phyloP scores from a whole-genome alignment of 2,888 invertebrate genomes.

The Macroteleia sp. region DNA sequence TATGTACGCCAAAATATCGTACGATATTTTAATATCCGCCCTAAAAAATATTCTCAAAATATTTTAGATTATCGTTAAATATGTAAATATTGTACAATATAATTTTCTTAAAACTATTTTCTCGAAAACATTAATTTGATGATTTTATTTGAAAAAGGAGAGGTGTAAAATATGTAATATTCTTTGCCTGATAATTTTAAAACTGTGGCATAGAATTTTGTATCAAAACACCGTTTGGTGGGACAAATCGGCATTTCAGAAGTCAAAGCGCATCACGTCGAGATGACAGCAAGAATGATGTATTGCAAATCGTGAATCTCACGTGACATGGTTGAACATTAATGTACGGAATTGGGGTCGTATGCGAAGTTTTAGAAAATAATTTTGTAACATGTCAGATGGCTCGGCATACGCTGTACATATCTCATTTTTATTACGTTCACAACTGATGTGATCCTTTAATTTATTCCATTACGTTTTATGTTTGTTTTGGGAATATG shows the following conservation, averaged over 20 bases:
- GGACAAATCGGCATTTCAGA: conserved; percentile 47
- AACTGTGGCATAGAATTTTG: neutral
- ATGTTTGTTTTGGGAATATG: neutral
- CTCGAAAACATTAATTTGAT: too few relatives aligned
- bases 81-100: too few relatives aligned
- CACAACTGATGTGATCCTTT: conserved; percentile 14
- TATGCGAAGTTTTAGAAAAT: conserved; percentile 34
- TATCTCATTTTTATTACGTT: conserved; percentile 31
- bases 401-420: neutral
- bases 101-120: too few relatives aligned
- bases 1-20: too few relatives aligned
- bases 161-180: too few relatives aligned
- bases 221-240: conserved; percentile 20
- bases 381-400: too few relatives aligned
- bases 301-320: conserved; percentile 49
- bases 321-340: conserved; percentile 34
- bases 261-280: conserved; percentile 37
- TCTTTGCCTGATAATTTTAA: too few relatives aligned
- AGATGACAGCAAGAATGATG: conserved; percentile 55
- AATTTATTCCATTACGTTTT: conserved; percentile 37
- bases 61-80: too few relatives aligned
- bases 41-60: too few relatives aligned
- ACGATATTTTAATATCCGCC: too few relatives aligned
- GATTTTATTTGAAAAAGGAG: too few relatives aligned
- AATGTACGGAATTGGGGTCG: conserved; percentile 43